Base-by-base conservation (phyloP, 1,140 invertebrate species). In the Drosophila jambulina region DNA sequence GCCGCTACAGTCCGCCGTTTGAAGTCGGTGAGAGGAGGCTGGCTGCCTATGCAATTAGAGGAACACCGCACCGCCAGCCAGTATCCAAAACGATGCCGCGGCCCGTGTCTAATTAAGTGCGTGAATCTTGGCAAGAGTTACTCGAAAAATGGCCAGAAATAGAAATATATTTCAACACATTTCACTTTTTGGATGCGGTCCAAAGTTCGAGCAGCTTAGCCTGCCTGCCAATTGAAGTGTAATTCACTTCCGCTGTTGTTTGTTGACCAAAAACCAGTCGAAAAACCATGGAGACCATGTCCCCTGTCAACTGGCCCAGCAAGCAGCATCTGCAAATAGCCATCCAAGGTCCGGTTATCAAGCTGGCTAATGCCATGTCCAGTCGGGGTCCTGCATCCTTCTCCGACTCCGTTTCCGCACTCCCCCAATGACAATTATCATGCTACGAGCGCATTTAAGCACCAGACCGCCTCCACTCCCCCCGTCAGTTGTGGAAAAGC, bases 31-130 rank as follows among this genome's bases (percentile, higher is more conserved):
- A 36, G 38, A 23, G 42, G 65, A 71, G 64, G 72, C 62, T 45
- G 78, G 63, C 62, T 60, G 51, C 64, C 56, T 49, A 61, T 82
- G 80, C 80, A 82, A 83, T 82, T 82, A 83, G 80, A 82, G 80
- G 80, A 72, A 58, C 45, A 49, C 17, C 46, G 9, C 46, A 48
- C 49, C n/a, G 49, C 10, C 36, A 60, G 23, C 53, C 53, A 65
- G 64, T 34, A 43, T 43, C 58, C 72, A 61, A 53, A 75, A 65
- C 74, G 77, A 62, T 74, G 32, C 49, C 71, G 62, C 58, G 40
- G 70, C 49, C 77, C 77, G 59, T 70, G 69, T 88, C 84, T 90
- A 90, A 88, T 90, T 88, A 88, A 84, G 85, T 84, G 81, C 80
- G 72, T 75, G 61, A 81, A 75, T 88, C 84, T 88, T 90, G 83